Evolutionary conservation across 2,797 vertebrate genomes (phyloP), one percentile per base, ranked within the genome.

Genomic region (Muscicapa striata): DNA sequence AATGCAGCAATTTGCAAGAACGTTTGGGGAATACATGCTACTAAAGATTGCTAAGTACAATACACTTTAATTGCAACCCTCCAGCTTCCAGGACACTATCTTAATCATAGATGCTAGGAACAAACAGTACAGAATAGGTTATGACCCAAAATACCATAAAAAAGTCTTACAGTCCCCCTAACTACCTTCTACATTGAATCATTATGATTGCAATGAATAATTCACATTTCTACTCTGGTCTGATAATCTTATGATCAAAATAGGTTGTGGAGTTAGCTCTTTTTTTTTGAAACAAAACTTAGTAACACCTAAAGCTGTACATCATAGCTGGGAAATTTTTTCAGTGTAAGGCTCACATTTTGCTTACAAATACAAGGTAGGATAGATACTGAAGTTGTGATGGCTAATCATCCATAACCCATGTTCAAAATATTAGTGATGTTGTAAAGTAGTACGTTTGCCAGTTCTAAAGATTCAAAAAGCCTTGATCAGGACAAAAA

Each of bases 171-270:
- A 54, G 8, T 62, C 51, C 54, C 61, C n/a, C 62, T 68, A 84
- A 64, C 36, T 81, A 52, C 20, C 26, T n/a, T 58, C 30, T 83
- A 36, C 17, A 51, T 36, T 36, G 52, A 91, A 78, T 68, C 45
- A 75, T 87, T 72, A 45, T 45, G n/a, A 84, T 70, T 58, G 38
- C 34, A 64, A 78, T 84, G 54, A 92, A 90, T 84, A 92, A 92
- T 74, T 88, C 62, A 68, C 62, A 72, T 67, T 90, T 75, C 21
- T 67, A 11, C 46, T 68, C 30, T 1, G 1, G 41, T 75, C 34
- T 68, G 34, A 78, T 87, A 84, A 81, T 45, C 13, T 61, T 75
- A 54, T 32, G 29, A 72, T 78, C 58, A 46, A 45, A 75, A 30
- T 54, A 68, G 21, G 3, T 68, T 68, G 19, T 54, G 21, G 21